These are phyloP conservation scores for Nymphalis urticae DNA, from an alignment of 2,888 invertebrate genomes.

Conservation along the genomic window DNA sequence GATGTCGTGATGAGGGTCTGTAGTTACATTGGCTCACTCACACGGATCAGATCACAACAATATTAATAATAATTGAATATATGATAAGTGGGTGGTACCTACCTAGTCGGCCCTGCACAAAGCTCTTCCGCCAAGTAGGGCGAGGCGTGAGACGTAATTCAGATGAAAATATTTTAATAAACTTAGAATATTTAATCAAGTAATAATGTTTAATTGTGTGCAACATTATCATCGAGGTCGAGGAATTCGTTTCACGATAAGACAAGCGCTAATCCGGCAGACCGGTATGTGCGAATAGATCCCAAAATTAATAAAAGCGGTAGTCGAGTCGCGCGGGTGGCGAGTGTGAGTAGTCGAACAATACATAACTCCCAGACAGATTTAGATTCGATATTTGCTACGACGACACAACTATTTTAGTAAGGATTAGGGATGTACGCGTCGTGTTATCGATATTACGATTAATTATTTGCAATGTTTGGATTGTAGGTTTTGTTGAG, in stretches of 20 bases:
- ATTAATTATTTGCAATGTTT: too few species aligned
- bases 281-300: conserved; percentile 4
- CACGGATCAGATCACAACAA: too few species aligned
- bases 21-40: too few species aligned
- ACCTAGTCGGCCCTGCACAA: too few species aligned
- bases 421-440: conserved; percentile 36
- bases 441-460: not conserved
- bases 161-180: too few species aligned
- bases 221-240: not conserved
- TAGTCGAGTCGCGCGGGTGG: conserved; percentile 1
- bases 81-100: too few species aligned
- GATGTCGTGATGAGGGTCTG: too few species aligned
- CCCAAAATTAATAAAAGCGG: conserved; percentile 6
- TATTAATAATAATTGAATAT: too few species aligned
- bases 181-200: not conserved
- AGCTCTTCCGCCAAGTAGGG: too few species aligned
- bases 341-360: conserved; percentile 44
- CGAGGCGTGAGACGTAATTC: too few species aligned
- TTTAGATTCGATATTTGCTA: conserved; percentile 70
- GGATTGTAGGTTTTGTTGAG: too few species aligned
- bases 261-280: not conserved
- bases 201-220: not conserved
- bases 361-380: conserved; percentile 72
- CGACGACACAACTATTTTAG: conserved; percentile 51
- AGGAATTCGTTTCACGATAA: not conserved